Base-by-base conservation (phyloP, 2,113 vertebrate species). In the Macaca nemestrina region DNA sequence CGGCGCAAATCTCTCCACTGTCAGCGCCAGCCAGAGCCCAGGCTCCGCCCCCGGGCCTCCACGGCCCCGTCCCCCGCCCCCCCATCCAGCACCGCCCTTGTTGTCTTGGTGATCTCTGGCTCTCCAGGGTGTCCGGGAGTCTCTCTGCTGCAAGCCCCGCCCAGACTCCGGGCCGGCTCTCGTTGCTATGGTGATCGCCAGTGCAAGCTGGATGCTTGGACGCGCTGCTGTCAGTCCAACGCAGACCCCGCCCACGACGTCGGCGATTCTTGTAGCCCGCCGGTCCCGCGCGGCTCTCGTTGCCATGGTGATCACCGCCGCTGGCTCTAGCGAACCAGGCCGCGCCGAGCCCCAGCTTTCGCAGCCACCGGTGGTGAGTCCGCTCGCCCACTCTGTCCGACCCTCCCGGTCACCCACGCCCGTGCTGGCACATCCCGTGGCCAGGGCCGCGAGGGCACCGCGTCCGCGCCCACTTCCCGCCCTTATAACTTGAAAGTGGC, bases 171-270 rank as follows among this genome's bases (percentile, higher is more conserved):
- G 40, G 87, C 61, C 91, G 78, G n/a, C 92, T 89, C 32, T 35
- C 8, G 96, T 97, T 95, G 96, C 97, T 91, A 67, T 79, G 85
- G 97, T 89, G 94, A 96, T 38, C 59, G 43, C 45, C 67, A 0
- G 9, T 2, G 45, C 45, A 0, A 25, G 20, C 20, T 0, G 23
- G 32, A 0, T 8, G 12, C 6, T 64, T 16, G 72, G 6, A 78
- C 68, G 32, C 48, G 40, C 18, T 25, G 32, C 73, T 16, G 43
- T 8, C 35, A 93, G 45, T 32, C 40, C 93, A 90, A 32, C 87
- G 76, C 82, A 88, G 70, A 35, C 38, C 32, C 68, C 48, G 50
- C 96, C 95, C 88, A 38, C 6, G 22, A 59, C 79, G 67, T 38
- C 75, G 6, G 2, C 32, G 89, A 95, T 93, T 91, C 17, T 73